These are phyloP conservation scores for Enteromius afrohamiltoni DNA, from an alignment of 2,797 vertebrate species.

Conservation along the genomic window DNA sequence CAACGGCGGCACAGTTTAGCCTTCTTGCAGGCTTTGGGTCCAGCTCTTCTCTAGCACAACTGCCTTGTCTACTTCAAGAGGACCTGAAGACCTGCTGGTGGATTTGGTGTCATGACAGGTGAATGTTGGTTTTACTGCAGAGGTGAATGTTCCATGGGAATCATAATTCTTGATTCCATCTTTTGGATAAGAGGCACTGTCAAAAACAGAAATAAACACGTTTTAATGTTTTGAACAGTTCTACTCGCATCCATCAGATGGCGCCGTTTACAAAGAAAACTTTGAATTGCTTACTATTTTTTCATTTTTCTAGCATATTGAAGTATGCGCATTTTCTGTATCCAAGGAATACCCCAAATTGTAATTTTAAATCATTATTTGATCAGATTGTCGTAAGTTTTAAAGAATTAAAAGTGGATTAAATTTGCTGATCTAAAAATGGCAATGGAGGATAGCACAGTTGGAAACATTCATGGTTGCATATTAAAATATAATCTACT, in stretches of 20 bases:
- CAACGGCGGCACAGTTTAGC: neutral
- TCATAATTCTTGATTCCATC: conserved; percentile 97
- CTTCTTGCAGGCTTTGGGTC: neutral
- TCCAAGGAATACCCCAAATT: neutral
- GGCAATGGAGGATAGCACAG: neutral
- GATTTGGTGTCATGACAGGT: neutral
- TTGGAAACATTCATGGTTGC: neutral
- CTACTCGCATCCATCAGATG: conserved; percentile 36
- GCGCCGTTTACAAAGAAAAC: neutral
- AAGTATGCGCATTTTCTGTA: neutral
- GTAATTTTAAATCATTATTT: neutral
- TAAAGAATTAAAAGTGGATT: neutral
- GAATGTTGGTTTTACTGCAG: conserved; percentile 79
- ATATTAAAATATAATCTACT: neutral
- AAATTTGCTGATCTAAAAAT: too few relatives aligned
- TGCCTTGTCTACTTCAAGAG: neutral
- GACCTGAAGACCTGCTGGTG: neutral
- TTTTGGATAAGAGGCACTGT: conserved; percentile 90
- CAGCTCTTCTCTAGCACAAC: neutral
- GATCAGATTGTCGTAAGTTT: neutral
- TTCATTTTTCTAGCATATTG: neutral
- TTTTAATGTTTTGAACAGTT: neutral
- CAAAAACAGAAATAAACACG: conserved; percentile 1
- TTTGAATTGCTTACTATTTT: neutral
- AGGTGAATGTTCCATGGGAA: conserved; percentile 89